phyloP scores from a whole-genome alignment of 2,113 vertebrate species.

The Psilopsiagon aurifrons region DNA sequence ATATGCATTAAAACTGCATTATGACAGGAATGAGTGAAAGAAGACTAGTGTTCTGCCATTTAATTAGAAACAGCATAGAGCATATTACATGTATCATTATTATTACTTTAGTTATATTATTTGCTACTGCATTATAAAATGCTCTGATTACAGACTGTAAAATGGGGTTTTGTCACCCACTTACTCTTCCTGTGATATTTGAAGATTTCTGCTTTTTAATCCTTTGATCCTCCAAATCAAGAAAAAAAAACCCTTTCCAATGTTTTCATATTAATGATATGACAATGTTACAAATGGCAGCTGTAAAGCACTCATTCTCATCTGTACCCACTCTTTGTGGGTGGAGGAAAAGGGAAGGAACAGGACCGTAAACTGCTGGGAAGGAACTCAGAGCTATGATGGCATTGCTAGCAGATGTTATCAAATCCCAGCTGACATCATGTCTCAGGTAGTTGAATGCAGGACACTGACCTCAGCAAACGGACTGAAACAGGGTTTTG shows the following conservation, averaged over 20 bases:
- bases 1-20: background rate
- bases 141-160: background rate
- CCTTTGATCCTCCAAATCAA: conserved; percentile 11
- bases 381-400: background rate
- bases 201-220: conserved; percentile 18
- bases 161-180: background rate
- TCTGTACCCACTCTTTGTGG: background rate
- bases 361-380: background rate
- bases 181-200: background rate
- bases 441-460: background rate
- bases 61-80: background rate
- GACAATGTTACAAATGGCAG: background rate
- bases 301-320: background rate
- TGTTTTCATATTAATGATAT: background rate
- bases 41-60: background rate
- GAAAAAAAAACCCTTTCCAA: background rate
- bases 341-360: background rate
- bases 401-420: background rate
- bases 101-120: background rate
- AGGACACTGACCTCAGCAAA: background rate
- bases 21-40: background rate
- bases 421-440: background rate
- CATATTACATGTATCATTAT: background rate
- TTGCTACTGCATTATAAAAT: background rate
- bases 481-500: background rate